These are phyloP conservation scores for Ammodytes marinus DNA, from an alignment of 2,113 vertebrate genomes.

Conservation along the genomic window DNA sequence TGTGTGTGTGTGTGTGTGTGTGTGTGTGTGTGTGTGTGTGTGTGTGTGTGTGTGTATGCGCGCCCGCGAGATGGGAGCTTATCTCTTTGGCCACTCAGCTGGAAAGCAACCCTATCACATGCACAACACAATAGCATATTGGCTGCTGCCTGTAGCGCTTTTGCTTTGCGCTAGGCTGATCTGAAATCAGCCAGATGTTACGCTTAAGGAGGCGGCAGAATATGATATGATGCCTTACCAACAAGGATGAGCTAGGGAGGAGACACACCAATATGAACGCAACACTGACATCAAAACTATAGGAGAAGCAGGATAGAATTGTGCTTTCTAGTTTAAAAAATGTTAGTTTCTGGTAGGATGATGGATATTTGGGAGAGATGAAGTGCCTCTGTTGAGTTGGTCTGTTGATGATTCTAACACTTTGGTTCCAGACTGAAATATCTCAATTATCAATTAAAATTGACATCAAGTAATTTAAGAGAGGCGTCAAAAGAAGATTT, in stretches of 20 bases:
- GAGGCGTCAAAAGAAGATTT: too few relatives aligned
- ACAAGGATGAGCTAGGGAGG: not conserved
- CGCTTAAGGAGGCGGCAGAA: conserved; percentile 25
- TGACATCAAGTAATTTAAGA: too few relatives aligned
- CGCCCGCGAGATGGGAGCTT: conserved; percentile 45
- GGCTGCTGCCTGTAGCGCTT: conserved; percentile 50
- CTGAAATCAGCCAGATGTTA: conserved; percentile 61
- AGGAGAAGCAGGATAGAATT: not conserved
- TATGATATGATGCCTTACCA: conserved; percentile 24
- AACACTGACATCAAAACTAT: conserved; percentile 9
- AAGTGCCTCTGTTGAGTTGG: too few relatives aligned
- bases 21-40: not conserved
- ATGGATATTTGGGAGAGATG: not conserved
- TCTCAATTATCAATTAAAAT: too few relatives aligned
- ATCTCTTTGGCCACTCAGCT: conserved; percentile 79
- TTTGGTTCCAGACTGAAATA: too few relatives aligned
- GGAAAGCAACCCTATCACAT: conserved; percentile 71
- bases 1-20: not conserved
- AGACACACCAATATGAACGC: not conserved
- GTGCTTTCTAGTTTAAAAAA: not conserved
- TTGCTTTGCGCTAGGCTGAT: conserved; percentile 40
- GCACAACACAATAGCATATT: conserved; percentile 40
- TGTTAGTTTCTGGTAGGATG: not conserved
- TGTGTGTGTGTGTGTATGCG: not conserved
- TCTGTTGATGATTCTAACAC: too few relatives aligned